phyloP scores from a whole-genome alignment of 2,113 vertebrate species.

The Crotalus viridis region DNA sequence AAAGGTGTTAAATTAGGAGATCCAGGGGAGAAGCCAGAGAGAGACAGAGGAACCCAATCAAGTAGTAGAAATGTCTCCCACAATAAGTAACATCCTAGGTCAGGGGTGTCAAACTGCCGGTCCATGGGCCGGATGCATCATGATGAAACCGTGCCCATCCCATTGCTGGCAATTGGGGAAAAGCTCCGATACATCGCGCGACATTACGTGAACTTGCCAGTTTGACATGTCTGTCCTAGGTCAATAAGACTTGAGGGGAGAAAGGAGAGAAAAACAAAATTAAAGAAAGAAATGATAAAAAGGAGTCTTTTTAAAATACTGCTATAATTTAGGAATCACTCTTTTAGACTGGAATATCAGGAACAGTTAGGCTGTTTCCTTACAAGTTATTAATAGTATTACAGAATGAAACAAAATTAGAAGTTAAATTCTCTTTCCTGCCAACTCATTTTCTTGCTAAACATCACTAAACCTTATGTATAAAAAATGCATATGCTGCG shows the following conservation, averaged over 20 bases:
- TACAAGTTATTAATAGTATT: background rate
- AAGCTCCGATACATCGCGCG: too few relatives aligned
- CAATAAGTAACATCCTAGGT: background rate
- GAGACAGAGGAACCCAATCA: background rate
- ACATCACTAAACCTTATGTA: background rate
- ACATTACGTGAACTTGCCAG: too few relatives aligned
- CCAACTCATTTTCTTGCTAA: background rate
- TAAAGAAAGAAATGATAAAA: background rate
- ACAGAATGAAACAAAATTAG: background rate
- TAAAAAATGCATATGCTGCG: background rate
- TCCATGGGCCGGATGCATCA: too few relatives aligned
- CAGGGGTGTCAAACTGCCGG: background rate
- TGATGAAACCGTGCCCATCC: too few relatives aligned
- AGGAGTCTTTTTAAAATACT: background rate
- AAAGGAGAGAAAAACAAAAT: background rate
- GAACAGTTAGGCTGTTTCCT: background rate
- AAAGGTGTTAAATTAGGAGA: background rate
- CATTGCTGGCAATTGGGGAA: too few relatives aligned
- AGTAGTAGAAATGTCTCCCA: background rate
- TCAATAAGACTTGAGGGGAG: background rate
- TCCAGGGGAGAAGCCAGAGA: background rate
- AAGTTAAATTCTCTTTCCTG: background rate
- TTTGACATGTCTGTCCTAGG: background rate
- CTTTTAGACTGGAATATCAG: background rate
- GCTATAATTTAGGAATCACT: background rate